phyloP scores from a whole-genome alignment of 53 echinoderm and acorn worm genomes.

The Echinometra lucunter region DNA sequence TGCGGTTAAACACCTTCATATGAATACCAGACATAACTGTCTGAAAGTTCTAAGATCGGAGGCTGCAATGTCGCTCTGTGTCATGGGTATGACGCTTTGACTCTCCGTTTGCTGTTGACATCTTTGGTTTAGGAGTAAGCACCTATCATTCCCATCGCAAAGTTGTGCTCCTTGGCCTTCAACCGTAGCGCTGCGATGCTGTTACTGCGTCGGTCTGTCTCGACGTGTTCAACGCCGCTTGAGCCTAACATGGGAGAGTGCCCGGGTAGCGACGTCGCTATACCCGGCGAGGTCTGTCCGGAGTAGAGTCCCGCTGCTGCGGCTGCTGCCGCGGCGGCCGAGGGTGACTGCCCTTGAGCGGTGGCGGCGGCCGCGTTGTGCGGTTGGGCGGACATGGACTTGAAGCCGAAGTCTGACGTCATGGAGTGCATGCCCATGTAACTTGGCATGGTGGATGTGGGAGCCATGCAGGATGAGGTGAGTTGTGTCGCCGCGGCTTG shows the following conservation, averaged over 20 bases:
- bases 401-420: slow-evolving; percentile 75
- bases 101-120: slow-evolving; percentile 2
- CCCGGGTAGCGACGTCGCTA: slow-evolving; percentile 73
- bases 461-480: slow-evolving; percentile 87
- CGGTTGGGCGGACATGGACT: slow-evolving; percentile 60
- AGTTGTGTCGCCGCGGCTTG: slow-evolving; percentile 60
- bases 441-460: slow-evolving; percentile 83
- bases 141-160: slow-evolving; percentile 91
- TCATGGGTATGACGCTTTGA: not conserved
- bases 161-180: slow-evolving; percentile 98
- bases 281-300: slow-evolving; percentile 68
- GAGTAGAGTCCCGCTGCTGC: slow-evolving; percentile 66
- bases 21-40: not conserved
- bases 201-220: slow-evolving; percentile 87
- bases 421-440: slow-evolving; percentile 91
- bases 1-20: not conserved
- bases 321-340: slow-evolving; percentile 58
- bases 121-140: slow-evolving; percentile 79
- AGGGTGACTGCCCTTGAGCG: slow-evolving; percentile 16
- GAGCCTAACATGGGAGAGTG: slow-evolving; percentile 68
- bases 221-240: slow-evolving; percentile 68
- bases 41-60: not conserved
- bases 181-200: slow-evolving; percentile 94
- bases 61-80: not conserved
- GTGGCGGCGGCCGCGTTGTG: slow-evolving; percentile 17